phyloP scores from a whole-genome alignment of 2,113 vertebrate genomes.

The Chascanopsetta lugubris region DNA sequence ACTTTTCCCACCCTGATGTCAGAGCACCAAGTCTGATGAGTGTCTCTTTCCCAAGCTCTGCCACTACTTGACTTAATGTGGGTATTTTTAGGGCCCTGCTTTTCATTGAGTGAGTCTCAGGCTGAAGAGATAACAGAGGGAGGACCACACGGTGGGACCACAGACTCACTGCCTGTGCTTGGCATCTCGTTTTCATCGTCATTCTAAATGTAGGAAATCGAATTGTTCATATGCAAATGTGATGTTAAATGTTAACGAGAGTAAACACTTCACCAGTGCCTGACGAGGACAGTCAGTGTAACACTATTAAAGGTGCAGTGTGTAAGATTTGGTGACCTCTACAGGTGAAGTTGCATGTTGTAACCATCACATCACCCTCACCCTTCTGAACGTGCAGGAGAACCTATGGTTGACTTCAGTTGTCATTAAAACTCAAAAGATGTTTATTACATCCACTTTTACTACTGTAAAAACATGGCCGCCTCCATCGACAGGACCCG shows the following conservation, averaged over 20 bases:
- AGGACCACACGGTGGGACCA: constrained; percentile 14
- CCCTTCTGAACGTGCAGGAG: too few relatives aligned
- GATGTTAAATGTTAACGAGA: too few relatives aligned
- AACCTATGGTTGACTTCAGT: too few relatives aligned
- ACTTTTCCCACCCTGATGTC: constrained; percentile 39
- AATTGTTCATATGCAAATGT: too few relatives aligned
- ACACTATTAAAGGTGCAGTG: background rate
- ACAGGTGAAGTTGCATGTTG: too few relatives aligned
- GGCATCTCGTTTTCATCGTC: background rate
- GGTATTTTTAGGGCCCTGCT: constrained; percentile 53
- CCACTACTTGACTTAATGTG: constrained; percentile 22
- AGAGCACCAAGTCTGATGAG: constrained; percentile 25
- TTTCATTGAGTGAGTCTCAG: constrained; percentile 47
- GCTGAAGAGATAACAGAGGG: constrained; percentile 22
- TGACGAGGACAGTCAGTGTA: background rate
- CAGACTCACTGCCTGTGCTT: background rate
- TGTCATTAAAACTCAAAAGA: too few relatives aligned
- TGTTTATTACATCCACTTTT: too few relatives aligned
- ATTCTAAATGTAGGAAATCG: background rate
- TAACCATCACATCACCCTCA: too few relatives aligned
- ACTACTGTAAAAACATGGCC: too few relatives aligned
- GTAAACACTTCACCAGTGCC: background rate
- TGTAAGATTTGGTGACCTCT: too few relatives aligned
- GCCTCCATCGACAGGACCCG: too few relatives aligned
- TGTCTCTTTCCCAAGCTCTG: constrained; percentile 30